A percentile compares a stretch with the other conserved stretches of the same genome.
phyloP scores from a whole-genome alignment of 2,113 vertebrate genomes.

The Smithornis capensis region DNA sequence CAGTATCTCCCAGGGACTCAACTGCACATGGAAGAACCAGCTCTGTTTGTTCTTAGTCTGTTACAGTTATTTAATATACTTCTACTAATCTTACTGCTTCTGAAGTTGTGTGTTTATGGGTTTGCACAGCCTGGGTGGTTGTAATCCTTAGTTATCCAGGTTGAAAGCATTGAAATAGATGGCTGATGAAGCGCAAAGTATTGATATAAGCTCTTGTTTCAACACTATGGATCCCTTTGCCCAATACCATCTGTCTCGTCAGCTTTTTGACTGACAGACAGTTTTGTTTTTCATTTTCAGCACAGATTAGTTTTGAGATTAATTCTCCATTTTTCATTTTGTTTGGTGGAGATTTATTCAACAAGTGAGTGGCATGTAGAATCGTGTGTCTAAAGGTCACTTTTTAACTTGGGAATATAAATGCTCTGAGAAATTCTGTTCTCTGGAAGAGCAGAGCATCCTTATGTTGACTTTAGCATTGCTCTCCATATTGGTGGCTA shows the following conservation, averaged over 20 bases:
- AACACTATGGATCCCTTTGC: constrained; percentile 45
- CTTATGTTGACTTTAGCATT: constrained; percentile 37
- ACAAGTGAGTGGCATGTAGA: constrained; percentile 30
- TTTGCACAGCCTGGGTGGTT: constrained; percentile 48
- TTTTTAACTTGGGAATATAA: constrained; percentile 40
- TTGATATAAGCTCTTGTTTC: constrained; percentile 66
- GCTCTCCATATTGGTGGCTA: not conserved
- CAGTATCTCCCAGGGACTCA: not conserved
- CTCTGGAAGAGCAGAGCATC: constrained; percentile 1
- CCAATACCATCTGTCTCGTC: constrained; percentile 26
- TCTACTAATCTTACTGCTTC: constrained; percentile 49
- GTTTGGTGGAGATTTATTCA: constrained; percentile 39
- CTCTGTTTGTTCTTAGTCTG: constrained; percentile 26
- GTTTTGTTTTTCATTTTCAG: constrained; percentile 40
- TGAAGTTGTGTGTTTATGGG: constrained; percentile 51
- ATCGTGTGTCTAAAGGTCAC: constrained; percentile 21
- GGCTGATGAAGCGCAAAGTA: constrained; percentile 63
- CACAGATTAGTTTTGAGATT: constrained; percentile 45
- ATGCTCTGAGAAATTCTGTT: constrained; percentile 34
- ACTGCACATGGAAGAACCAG: not conserved
- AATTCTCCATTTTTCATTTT: constrained; percentile 53
- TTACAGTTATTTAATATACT: constrained; percentile 22
- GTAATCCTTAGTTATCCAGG: constrained; percentile 70
- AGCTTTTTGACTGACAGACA: constrained; percentile 39
- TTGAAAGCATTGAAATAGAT: constrained; percentile 56